Conservation (phyloP, 2,888 invertebrate species). For the Agrilus mali region DNA sequence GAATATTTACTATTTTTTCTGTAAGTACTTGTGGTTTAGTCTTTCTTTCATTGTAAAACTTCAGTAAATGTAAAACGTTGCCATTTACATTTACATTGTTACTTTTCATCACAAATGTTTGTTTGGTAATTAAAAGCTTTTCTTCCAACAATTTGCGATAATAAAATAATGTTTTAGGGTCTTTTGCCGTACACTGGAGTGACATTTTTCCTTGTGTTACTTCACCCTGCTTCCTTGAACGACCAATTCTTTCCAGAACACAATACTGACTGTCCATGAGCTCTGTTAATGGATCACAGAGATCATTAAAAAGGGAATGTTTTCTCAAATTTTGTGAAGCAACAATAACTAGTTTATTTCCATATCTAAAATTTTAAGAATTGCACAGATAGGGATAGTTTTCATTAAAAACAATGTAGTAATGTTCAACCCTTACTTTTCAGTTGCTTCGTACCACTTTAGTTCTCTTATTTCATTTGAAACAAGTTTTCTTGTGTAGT, state of each 20-base stretch:
- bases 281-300: slow-evolving; percentile 36
- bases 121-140: slow-evolving; percentile 47
- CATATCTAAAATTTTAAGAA: slow-evolving; percentile 41
- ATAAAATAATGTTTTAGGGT: slow-evolving; percentile 50
- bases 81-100: slow-evolving; percentile 33
- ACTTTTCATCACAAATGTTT: slow-evolving; percentile 42
- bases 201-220: slow-evolving; percentile 52
- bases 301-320: slow-evolving; percentile 41
- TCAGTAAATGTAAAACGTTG: slow-evolving; percentile 45
- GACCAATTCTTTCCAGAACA: slow-evolving; percentile 60
- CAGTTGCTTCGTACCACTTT: slow-evolving; percentile 34
- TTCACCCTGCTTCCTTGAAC: slow-evolving; percentile 56
- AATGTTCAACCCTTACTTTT: slow-evolving; percentile 29
- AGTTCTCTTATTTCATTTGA: slow-evolving; percentile 32
- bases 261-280: slow-evolving; percentile 49
- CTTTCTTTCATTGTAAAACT: slow-evolving; percentile 47
- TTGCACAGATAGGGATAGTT: slow-evolving; percentile 1
- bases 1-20: slow-evolving; percentile 39
- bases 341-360: slow-evolving; percentile 53
- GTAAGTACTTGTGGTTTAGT: slow-evolving; percentile 40
- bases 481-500: slow-evolving; percentile 42
- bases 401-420: neutral
- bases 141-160: slow-evolving; percentile 47
- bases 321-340: slow-evolving; percentile 50
- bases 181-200: slow-evolving; percentile 39